Evolutionary conservation across 2,888 invertebrate species (phyloP).

Genomic region (Tipula unca): DNA sequence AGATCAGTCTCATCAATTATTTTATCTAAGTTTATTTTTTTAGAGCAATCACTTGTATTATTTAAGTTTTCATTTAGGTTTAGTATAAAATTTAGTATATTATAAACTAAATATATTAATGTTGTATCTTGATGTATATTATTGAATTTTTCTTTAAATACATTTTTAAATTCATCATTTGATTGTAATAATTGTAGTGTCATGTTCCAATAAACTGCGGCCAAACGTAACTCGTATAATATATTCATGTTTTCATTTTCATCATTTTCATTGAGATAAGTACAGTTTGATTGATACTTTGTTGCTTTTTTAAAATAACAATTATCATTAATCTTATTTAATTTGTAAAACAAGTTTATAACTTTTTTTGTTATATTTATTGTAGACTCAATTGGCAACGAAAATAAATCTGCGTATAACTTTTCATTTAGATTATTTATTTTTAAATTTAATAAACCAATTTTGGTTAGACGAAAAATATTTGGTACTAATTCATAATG

Average conservation of each 20-base stretch:
- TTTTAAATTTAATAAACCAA: constrained; percentile 28
- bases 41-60: background rate
- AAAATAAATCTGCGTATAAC: constrained; percentile 33
- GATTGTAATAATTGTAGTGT: constrained; percentile 36
- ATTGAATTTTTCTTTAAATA: constrained; percentile 34
- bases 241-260: background rate
- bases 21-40: constrained; percentile 15
- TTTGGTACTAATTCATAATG: constrained; percentile 27
- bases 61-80: constrained; percentile 24
- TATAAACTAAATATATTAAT: constrained; percentile 24
- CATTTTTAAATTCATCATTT: constrained; percentile 35
- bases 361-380: constrained; percentile 22
- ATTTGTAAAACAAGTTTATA: constrained; percentile 21
- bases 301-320: background rate
- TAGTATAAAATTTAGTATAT: constrained; percentile 35
- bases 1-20: constrained; percentile 14
- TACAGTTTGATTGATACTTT: background rate
- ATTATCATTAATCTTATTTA: background rate
- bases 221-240: constrained; percentile 25
- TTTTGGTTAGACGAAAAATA: constrained; percentile 38
- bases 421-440: constrained; percentile 31
- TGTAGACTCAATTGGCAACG: constrained; percentile 32
- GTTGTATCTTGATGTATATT: constrained; percentile 24
- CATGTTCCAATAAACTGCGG: constrained; percentile 38
- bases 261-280: background rate